phyloP scores from a whole-genome alignment of 2,888 invertebrate genomes.

The Cactoblastis cactorum region DNA sequence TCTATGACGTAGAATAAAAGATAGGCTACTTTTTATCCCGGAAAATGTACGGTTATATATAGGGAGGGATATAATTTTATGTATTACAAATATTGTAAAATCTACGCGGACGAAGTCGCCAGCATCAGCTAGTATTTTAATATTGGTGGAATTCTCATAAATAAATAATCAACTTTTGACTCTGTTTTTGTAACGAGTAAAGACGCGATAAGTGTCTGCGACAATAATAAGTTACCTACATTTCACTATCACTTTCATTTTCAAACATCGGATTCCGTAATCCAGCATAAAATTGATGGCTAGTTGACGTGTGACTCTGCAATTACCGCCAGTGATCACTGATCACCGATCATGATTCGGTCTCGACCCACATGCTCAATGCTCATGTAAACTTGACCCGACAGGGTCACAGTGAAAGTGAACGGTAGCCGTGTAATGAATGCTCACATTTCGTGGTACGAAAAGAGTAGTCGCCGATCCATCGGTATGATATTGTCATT shows the following conservation, averaged over 20 bases:
- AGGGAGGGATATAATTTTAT: too few relatives aligned
- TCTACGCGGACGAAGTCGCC: too few relatives aligned
- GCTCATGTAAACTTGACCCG: constrained; percentile 66
- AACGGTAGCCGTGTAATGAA: constrained; percentile 53
- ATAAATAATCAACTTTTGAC: too few relatives aligned
- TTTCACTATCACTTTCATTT: constrained; percentile 16
- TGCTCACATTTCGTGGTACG: constrained; percentile 27
- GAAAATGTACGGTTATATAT: too few relatives aligned
- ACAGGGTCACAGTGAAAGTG: constrained; percentile 61
- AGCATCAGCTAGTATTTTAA: too few relatives aligned
- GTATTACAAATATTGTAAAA: too few relatives aligned
- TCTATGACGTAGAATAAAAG: too few relatives aligned
- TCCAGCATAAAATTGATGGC: constrained; percentile 8
- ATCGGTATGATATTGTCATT: constrained; percentile 10
- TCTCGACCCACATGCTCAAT: constrained; percentile 49
- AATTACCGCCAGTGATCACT: constrained; percentile 45
- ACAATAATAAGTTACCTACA: too few relatives aligned
- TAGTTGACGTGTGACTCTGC: constrained; percentile 41
- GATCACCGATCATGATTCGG: constrained; percentile 46
- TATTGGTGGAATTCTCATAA: too few relatives aligned
- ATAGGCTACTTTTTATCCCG: too few relatives aligned
- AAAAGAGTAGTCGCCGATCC: constrained; percentile 17
- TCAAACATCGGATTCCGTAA: neutral
- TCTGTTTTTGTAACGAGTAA: too few relatives aligned
- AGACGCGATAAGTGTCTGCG: too few relatives aligned